Evolutionary conservation across 2,797 vertebrate species (phyloP), one percentile per base, ranked within the genome.

Genomic region (Sparidentex hasta): DNA sequence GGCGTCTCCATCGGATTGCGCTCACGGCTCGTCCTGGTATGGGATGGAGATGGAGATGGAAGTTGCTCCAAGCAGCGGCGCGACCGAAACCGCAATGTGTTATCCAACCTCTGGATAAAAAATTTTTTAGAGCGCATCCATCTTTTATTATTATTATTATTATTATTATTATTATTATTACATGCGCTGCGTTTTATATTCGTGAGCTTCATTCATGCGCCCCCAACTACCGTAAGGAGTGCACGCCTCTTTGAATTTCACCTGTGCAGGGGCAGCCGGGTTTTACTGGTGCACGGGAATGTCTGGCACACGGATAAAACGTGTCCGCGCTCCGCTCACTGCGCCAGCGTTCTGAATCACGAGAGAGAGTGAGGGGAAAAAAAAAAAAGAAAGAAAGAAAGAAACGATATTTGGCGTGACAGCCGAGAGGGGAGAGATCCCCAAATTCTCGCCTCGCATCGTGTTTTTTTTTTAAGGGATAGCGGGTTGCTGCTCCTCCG

Each of bases 21-120:
- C 33, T 33, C 33, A 8, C 27, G 54, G 23, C 13, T 72, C 64
- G 65, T 90, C 87, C 84, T 83, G 71, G 51, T 63, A 11, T 65
- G 87, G 88, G 88, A 91, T 90, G 76, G 61, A 80, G 83, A 71
- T 33, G 33, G 61, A 80, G 78, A 72, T 77, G 72, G 84, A 90
- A 93, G 93, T 93, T 93, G 83, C 87, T 69, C 77, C 85, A 85
- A 75, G 2, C 74, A 38, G 43, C 44, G 55, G 33, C 59, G 38
- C 65, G 50, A 63, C 7, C 47, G 41, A 74, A 76, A 83, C 25
- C 61, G 89, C 82, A 92, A 59, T 72, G 59, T 74, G 69, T 16
- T 29, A 7, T 56, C 67, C 74, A 82, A 38, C 52, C 54, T 63
- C 47, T 38, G 69, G 23, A 41, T 21, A 17, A 51, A 43, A 43